phyloP scores from a whole-genome alignment of 2,797 vertebrate genomes.

The Leontopithecus rosalia region DNA sequence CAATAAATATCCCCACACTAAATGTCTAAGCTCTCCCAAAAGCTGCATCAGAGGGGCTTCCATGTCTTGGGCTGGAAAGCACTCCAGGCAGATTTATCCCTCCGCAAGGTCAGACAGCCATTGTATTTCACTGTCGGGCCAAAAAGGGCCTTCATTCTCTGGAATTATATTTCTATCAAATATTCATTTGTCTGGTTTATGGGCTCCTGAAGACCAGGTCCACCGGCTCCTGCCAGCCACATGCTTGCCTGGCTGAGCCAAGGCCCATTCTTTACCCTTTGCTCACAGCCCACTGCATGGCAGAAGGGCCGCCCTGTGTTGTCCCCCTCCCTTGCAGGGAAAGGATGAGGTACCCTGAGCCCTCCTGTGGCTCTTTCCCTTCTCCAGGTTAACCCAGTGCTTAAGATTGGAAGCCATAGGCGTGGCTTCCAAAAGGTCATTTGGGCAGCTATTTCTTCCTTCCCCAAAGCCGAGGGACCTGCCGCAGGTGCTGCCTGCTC shows the following conservation, averaged over 20 bases:
- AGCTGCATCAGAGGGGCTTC: slow-evolving; percentile 54
- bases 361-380: background rate
- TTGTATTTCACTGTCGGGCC: slow-evolving; percentile 77
- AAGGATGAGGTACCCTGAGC: background rate
- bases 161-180: slow-evolving; percentile 81
- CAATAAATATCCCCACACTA: slow-evolving; percentile 56
- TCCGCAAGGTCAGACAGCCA: slow-evolving; percentile 73
- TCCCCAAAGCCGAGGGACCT: slow-evolving; percentile 41
- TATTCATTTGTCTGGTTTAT: slow-evolving; percentile 80
- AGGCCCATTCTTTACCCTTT: background rate
- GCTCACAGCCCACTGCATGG: background rate
- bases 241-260: background rate
- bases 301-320: background rate
- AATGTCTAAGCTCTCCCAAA: slow-evolving; percentile 74
- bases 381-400: background rate
- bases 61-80: slow-evolving; percentile 54
- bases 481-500: no score
- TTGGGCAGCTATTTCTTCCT: background rate
- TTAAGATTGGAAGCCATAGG: slow-evolving; percentile 34
- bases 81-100: slow-evolving; percentile 81
- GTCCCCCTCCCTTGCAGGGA: background rate
- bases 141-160: slow-evolving; percentile 72
- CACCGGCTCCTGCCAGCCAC: slow-evolving; percentile 42
- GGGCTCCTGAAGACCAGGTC: slow-evolving; percentile 63
- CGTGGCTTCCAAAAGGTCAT: no score